Percentiles rank a stretch among this genome's conserved stretches.
These are phyloP conservation scores for Aythya baeri DNA, from an alignment of 2,113 vertebrate genomes.

Conservation along the genomic window DNA sequence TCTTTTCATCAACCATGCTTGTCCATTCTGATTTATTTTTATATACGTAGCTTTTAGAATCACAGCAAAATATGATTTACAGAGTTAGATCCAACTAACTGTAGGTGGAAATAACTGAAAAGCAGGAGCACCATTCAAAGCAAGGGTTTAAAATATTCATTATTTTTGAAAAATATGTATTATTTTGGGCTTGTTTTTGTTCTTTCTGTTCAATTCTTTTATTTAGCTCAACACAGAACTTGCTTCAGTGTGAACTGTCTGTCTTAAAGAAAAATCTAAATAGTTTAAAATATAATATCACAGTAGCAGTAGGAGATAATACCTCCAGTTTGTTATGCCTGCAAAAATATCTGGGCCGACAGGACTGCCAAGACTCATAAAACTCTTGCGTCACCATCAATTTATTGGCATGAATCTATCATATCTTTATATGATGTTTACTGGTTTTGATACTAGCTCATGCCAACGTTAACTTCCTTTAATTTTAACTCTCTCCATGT, in stretches of 20 bases:
- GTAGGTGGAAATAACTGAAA: not conserved
- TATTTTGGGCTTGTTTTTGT: not conserved
- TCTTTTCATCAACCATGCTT: not conserved
- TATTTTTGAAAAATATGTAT: not conserved
- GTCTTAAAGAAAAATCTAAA: not conserved
- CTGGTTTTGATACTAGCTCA: not conserved
- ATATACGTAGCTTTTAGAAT: not conserved
- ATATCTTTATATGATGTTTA: not conserved
- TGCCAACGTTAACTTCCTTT: not conserved
- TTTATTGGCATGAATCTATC: slow-evolving; percentile 10
- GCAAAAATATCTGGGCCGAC: not conserved
- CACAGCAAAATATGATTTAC: not conserved
- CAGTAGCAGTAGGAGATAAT: not conserved
- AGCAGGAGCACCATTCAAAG: not conserved
- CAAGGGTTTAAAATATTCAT: not conserved
- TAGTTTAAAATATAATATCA: not conserved
- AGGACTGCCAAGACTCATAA: slow-evolving; percentile 1
- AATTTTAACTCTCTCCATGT: not conserved
- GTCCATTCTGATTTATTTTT: slow-evolving; percentile 2
- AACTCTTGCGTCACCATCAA: not conserved
- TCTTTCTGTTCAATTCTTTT: not conserved
- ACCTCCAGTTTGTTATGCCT: slow-evolving; percentile 1
- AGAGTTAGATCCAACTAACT: not conserved
- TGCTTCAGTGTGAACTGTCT: slow-evolving; percentile 4
- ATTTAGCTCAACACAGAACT: not conserved